Evolutionary conservation across 2,113 vertebrate genomes (phyloP).

Genomic region (Indri indri): DNA sequence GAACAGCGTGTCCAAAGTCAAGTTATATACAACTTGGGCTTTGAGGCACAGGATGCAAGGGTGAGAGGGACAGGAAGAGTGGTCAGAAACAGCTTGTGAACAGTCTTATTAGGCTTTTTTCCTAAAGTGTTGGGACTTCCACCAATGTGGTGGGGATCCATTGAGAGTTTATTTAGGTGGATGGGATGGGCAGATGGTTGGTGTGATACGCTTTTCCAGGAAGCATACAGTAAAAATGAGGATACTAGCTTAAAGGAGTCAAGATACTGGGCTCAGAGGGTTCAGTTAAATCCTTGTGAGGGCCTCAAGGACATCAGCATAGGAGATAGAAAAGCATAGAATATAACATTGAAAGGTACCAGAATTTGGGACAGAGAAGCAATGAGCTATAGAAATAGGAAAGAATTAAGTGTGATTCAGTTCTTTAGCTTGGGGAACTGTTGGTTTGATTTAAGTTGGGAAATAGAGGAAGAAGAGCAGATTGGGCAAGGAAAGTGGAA

Average conservation of each 20-base stretch:
- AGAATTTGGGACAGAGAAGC: neutral
- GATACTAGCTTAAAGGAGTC: neutral
- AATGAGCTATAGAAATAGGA: neutral
- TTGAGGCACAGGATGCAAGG: neutral
- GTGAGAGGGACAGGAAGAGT: neutral
- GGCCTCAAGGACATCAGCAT: neutral
- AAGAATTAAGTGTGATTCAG: neutral
- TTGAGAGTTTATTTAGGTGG: neutral
- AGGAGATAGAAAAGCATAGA: neutral
- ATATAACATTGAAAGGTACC: neutral
- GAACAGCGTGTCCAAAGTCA: neutral
- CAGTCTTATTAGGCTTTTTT: neutral
- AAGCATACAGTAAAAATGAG: neutral
- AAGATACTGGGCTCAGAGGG: neutral
- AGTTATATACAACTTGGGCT: neutral
- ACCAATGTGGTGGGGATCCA: neutral
- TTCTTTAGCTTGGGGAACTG: neutral
- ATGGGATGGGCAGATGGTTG: neutral
- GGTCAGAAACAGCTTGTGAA: neutral
- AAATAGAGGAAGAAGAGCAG: neutral
- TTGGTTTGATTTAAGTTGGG: neutral
- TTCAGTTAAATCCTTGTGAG: neutral
- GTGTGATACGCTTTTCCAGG: neutral
- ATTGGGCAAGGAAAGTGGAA: neutral
- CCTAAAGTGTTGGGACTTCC: neutral